A percentile compares a stretch with the other conserved stretches of the same genome.
Conservation (phyloP, 2,113 vertebrate genomes). For the Siniperca knerii region DNA sequence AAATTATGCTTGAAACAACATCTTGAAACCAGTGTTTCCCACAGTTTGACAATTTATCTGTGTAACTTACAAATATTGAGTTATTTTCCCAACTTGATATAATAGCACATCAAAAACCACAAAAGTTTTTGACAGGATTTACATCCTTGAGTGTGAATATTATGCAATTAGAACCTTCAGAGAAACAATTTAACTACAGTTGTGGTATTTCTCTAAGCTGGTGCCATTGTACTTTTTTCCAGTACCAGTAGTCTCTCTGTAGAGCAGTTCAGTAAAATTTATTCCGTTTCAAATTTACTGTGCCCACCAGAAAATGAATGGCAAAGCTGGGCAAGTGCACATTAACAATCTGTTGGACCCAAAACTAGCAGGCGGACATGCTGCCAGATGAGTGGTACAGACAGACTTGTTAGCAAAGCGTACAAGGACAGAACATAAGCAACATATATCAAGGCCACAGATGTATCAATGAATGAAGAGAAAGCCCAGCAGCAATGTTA, state of each 20-base stretch:
- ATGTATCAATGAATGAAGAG: conserved; percentile 63
- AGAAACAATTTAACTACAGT: background rate
- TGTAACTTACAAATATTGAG: background rate
- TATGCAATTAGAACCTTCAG: background rate
- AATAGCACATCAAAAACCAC: background rate
- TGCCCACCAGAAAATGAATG: no score
- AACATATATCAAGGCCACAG: conserved; percentile 59
- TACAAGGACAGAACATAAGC: conserved; percentile 32
- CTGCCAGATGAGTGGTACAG: conserved; percentile 36
- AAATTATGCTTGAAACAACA: background rate
- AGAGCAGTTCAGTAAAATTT: background rate
- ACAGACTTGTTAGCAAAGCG: conserved; percentile 43
- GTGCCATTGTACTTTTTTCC: background rate
- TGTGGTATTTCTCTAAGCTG: background rate
- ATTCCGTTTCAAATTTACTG: no score
- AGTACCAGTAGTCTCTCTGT: background rate
- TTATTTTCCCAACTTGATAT: background rate
- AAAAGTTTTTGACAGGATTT: background rate
- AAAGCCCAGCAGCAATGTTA: conserved; percentile 57
- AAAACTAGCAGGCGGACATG: conserved; percentile 42
- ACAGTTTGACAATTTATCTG: no score
- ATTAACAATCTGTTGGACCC: conserved; percentile 57
- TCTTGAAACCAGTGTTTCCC: background rate
- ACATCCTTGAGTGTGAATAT: background rate
- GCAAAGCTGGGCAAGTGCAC: background rate